These are phyloP conservation scores for Pollimyrus isidori DNA, from an alignment of 2,113 vertebrate genomes.

Conservation along the genomic window DNA sequence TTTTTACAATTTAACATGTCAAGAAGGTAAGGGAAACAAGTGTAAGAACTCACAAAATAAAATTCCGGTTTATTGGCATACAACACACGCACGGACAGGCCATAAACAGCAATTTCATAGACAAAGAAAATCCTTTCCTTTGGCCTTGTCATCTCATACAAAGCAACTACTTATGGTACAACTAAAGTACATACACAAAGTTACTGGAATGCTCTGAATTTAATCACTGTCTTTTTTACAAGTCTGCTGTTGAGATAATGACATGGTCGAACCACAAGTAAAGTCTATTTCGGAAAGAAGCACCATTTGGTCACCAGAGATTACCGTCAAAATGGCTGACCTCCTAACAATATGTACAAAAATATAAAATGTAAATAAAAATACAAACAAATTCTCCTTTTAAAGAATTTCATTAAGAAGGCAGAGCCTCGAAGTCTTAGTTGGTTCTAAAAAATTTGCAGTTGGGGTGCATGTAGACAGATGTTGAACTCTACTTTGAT, in stretches of 20 bases:
- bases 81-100: slow-evolving; percentile 53
- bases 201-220: slow-evolving; percentile 79
- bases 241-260: slow-evolving; percentile 69
- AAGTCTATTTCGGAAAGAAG: slow-evolving; percentile 63
- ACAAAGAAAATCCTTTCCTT: slow-evolving; percentile 45
- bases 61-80: slow-evolving; percentile 56
- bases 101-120: slow-evolving; percentile 48
- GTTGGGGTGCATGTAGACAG: slow-evolving; percentile 43
- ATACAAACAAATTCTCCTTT: slow-evolving; percentile 90
- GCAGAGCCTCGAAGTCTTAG: slow-evolving; percentile 76
- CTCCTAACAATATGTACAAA: slow-evolving; percentile 92
- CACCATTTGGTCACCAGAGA: slow-evolving; percentile 75
- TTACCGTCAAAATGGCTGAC: slow-evolving; percentile 76
- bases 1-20: slow-evolving; percentile 28
- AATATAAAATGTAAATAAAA: slow-evolving; percentile 98
- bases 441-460: slow-evolving; percentile 61
- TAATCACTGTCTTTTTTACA: slow-evolving; percentile 57
- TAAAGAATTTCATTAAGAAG: slow-evolving; percentile 80
- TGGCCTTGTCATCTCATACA: slow-evolving; percentile 47
- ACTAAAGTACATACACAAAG: slow-evolving; percentile 56
- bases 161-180: slow-evolving; percentile 53
- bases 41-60: slow-evolving; percentile 50
- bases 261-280: slow-evolving; percentile 71
- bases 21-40: slow-evolving; percentile 15
- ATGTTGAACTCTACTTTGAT: slow-evolving; percentile 51